Evolutionary conservation across 2,113 vertebrate species (phyloP), one percentile per base, ranked within the genome.

Genomic region (Stictonetta naevosa): DNA sequence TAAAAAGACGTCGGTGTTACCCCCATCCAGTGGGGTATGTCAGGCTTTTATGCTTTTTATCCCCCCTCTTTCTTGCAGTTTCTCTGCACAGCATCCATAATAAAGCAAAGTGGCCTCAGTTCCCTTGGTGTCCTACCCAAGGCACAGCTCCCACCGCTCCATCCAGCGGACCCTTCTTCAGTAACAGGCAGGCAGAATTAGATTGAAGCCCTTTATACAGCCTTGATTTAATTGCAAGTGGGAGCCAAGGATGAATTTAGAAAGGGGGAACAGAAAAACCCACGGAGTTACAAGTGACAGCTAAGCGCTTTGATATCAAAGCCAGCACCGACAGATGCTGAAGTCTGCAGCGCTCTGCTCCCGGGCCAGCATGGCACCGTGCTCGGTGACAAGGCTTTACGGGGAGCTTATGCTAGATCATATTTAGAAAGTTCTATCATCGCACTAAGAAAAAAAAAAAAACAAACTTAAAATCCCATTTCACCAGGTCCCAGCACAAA

Each of bases 311-410:
- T 95, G 92, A 88, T 86, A 83, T 42, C 52, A 42, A 72, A 88
- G 92, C 88, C 92, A 94, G 83, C 77, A n/a, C 28, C 64, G 83
- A 93, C 77, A 96, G 93, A 97, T 91, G 88, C 69, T 89, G 91
- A 79, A 95, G 74, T 81, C 80, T 13, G 3, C 83, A n/a, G 90
- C 2, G 36, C 88, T 76, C 60, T 46, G 88, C 76, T 90, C 75
- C 11, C 0, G 0, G 89, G 78, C 67, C 89, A 73, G 95, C 82
- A 11, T 28, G 63, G 85, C 93, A 80, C 86, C 8, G 0, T 34
- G 67, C 71, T 76, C 76, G 63, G 69, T 52, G 52, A 4, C 89
- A 42, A 46, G 74, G 52, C 79, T 89, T 55, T 29, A 34, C 1
- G 4, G 33, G 17, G 19, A 89, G 34, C 86, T 93, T 82, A 56